Evolutionary conservation across 1,140 invertebrate genomes (phyloP).

Genomic region (Amphibalanus amphitrite): DNA sequence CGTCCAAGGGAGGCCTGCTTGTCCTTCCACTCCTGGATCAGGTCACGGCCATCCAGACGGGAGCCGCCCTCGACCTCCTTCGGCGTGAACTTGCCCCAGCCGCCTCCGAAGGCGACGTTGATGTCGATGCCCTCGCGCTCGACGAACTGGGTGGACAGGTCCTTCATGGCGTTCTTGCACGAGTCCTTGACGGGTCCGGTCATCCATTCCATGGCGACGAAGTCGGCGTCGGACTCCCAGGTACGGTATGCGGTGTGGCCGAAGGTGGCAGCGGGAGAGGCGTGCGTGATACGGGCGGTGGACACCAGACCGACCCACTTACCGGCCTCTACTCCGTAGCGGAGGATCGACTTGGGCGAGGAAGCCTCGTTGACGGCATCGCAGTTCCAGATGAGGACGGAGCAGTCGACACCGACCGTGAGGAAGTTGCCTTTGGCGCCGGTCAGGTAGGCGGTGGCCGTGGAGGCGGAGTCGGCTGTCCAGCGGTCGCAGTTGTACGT

Average conservation of each 20-base stretch:
- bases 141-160: slow-evolving; percentile 15
- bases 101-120: slow-evolving; percentile 11
- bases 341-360: neutral
- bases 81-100: neutral
- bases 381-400: slow-evolving; percentile 15
- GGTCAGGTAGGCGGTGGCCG: slow-evolving; percentile 66
- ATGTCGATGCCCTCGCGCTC: slow-evolving; percentile 17
- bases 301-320: slow-evolving; percentile 34
- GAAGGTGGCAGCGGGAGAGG: slow-evolving; percentile 41
- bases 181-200: neutral
- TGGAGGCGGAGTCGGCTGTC: slow-evolving; percentile 63
- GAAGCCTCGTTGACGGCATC: neutral
- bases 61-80: neutral
- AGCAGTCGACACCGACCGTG: slow-evolving; percentile 16
- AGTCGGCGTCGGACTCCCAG: slow-evolving; percentile 19
- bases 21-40: slow-evolving; percentile 36
- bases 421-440: slow-evolving; percentile 46
- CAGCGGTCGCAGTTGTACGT: slow-evolving; percentile 17
- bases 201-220: slow-evolving; percentile 1
- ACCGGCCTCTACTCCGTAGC: neutral
- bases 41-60: slow-evolving; percentile 39
- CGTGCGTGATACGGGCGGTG: slow-evolving; percentile 57
- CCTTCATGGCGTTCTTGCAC: slow-evolving; percentile 10
- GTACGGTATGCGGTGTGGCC: slow-evolving; percentile 16
- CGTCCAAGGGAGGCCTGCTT: slow-evolving; percentile 37